Evolutionary conservation across 2,797 vertebrate genomes (phyloP), one percentile per base, ranked within the genome.

Genomic region (Oreochromis mossambicus): DNA sequence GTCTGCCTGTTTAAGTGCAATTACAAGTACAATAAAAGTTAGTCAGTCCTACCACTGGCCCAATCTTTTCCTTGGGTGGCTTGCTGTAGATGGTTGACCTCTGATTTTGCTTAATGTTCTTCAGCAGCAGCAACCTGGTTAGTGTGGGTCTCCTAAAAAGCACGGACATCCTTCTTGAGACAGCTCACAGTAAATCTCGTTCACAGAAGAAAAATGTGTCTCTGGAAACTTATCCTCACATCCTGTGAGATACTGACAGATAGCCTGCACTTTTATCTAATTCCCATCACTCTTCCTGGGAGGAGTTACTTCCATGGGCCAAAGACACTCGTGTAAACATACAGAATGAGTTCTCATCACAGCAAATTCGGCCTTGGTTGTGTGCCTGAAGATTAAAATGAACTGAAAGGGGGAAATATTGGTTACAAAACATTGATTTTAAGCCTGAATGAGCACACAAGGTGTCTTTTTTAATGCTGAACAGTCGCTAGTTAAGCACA

Each of bases 21-120:
- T 38, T 14, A 79, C 21, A 85, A 68, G 36, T 61, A 66, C 8
- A 12, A 61, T 76, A 8, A 87, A 84, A 88, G 32, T 83, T 36
- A 54, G 58, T 68, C 10, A 79, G 56, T 95, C 96, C 94, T 95
- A 97, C 97, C 96, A 90, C 26, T n/a, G 95, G 91, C 68, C 97
- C 96, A 10, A 97, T 96, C 82, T 94, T 96, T 29, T 95, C 95
- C 89, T 97, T 94, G 0, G 97, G 92, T 8, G 96, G 95, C 75
- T 96, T 97, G 94, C 95, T 95, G 90, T 91, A 92, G 87, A 97
- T 91, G 68, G 82, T 92, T 79, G 92, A 90, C 68, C 83, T 91
- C 51, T 91, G 89, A 77, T 87, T 86, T 83, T 87, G 92, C 75
- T 88, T 87, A 81, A 87, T 29, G 32, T 84, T 29, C 88, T 90